Percentiles rank a stretch among this genome's conserved stretches.
These are phyloP conservation scores for Noturus placidus DNA, from an alignment of 2,113 vertebrate species.

Conservation along the genomic window DNA sequence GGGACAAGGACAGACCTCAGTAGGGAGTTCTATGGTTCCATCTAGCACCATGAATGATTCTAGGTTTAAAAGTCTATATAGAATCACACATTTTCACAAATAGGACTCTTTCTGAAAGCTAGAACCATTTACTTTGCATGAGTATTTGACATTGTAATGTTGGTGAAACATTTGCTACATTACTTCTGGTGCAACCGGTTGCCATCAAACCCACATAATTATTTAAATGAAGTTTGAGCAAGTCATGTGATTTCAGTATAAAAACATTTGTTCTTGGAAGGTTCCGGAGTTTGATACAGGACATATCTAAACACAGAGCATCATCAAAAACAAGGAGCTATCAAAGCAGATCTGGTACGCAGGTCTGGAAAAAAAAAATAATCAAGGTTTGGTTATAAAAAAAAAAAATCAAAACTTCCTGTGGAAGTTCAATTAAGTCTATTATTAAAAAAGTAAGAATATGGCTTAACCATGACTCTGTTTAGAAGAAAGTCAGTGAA, in stretches of 20 bases:
- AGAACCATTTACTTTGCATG: background rate
- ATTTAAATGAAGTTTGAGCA: background rate
- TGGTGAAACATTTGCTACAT: background rate
- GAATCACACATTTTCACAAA: background rate
- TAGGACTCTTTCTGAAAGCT: background rate
- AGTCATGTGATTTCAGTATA: background rate
- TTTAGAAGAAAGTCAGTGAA: background rate
- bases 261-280: too few species aligned
- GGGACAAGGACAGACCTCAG: background rate
- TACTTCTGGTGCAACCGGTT: background rate
- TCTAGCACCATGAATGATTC: background rate
- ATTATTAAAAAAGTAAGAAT: background rate
- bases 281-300: background rate
- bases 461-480: background rate
- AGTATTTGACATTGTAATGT: background rate
- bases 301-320: background rate
- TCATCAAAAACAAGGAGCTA: background rate
- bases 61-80: background rate
- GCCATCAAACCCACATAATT: background rate
- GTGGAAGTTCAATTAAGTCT: background rate
- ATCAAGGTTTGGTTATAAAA: background rate
- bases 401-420: background rate
- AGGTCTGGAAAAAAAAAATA: background rate
- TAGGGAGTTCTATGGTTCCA: background rate
- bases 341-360: background rate